Evolutionary conservation across 2,797 vertebrate genomes (phyloP), one percentile per base, ranked within the genome.

Genomic region (Coregonus suidteri): DNA sequence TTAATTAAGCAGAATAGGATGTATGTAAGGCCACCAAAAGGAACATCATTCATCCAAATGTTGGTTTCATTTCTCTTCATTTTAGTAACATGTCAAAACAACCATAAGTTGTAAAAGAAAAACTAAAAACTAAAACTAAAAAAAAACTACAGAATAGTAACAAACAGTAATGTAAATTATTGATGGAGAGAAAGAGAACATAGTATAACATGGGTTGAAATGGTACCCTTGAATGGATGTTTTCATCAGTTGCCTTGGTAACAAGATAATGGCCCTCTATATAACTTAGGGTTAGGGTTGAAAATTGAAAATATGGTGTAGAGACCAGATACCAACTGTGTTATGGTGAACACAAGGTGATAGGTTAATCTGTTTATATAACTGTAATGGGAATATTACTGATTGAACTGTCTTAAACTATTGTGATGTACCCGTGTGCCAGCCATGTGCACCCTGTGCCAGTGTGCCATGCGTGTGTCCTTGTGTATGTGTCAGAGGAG

Each of bases 1-100:
- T 31, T 52, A 54, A 72, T 14, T 72, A 64, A 7, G 4, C 35
- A 59, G 34, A 56, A 70, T 54, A 31, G 35, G 31, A 25, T 25
- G 16, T 11, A 25, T 25, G 16, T 11, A 52, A 16, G 2, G 31
- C 0, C 4, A 3, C 13, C 20, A 65, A 59, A 34, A 67, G 70
- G 62, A 66, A 52, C 7, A 41, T 18, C 52, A 9, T 59, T 18
- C 20, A 11, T 47, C 3, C 62, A 77, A 81, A 71, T 30, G 25
- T 71, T 37, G 25, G 16, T 18, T 59, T 59, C 6, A 59, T 6
- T 59, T 14, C 59, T 81, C 66, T 81, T 56, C 34, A 71, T 77
- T 31, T 69, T 18, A 73, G 53, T 14, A n/a, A 41, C 67, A 41
- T 73, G 25, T 35, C 65, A 79, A 20, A 54, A 34, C 54, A 65